Evolutionary conservation across 2,888 invertebrate genomes (phyloP).

Genomic region (Calameuta idolon): DNA sequence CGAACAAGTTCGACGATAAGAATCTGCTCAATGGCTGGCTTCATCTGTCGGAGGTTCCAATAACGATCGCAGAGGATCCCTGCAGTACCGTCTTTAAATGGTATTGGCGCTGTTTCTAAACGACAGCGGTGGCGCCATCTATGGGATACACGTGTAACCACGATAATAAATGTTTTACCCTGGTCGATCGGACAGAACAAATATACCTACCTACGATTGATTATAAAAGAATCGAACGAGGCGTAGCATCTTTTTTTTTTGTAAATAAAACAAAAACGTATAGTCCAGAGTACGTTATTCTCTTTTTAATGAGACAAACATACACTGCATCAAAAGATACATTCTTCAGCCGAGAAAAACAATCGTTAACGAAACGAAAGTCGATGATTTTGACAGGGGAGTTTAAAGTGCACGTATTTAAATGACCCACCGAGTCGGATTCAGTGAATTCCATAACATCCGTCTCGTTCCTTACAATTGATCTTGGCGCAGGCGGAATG

Average conservation of each 20-base stretch:
- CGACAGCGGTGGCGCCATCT: neutral
- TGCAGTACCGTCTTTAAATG: neutral
- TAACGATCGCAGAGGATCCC: neutral
- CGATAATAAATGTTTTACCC: neutral
- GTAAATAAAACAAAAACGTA: neutral
- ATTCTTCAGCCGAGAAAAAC: neutral
- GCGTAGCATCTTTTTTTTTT: neutral
- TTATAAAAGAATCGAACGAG: neutral
- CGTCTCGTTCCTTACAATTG: neutral
- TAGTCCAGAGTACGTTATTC: neutral
- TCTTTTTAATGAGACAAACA: neutral
- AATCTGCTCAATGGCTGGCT: neutral
- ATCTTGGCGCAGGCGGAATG: neutral
- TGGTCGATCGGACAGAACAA: neutral
- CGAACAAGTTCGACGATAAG: neutral
- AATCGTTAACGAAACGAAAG: neutral
- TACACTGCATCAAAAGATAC: neutral
- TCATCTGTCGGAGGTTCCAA: neutral
- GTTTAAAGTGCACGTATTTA: neutral
- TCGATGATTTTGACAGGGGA: neutral
- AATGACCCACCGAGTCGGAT: neutral
- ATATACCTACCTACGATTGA: neutral
- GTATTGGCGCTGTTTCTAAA: neutral
- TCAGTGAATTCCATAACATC: neutral
- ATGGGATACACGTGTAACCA: neutral